Conservation (phyloP, 2,113 vertebrate species). For the Atlantisia rogersi region DNA sequence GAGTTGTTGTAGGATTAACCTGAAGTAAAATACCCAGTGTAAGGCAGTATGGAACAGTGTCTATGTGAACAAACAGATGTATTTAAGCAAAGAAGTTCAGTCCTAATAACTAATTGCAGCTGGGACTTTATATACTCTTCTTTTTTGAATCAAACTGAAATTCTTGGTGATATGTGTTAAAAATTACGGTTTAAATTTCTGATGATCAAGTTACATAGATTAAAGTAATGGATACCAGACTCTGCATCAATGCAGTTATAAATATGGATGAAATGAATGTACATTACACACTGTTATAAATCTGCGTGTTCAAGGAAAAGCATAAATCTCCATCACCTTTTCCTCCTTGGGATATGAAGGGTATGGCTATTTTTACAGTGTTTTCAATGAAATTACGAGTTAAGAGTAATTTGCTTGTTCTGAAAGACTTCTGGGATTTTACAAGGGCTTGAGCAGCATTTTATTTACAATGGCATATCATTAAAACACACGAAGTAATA, state of each 20-base stretch:
- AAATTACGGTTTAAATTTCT: slow-evolving; percentile 79
- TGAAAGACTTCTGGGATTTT: slow-evolving; percentile 60
- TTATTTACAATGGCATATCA: slow-evolving; percentile 68
- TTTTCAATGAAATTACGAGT: slow-evolving; percentile 70
- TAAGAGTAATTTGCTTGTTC: slow-evolving; percentile 68
- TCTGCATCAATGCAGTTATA: slow-evolving; percentile 77
- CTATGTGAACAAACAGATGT: slow-evolving; percentile 38
- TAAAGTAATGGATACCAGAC: slow-evolving; percentile 82
- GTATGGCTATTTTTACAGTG: slow-evolving; percentile 40
- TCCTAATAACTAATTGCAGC: slow-evolving; percentile 73
- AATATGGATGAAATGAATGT: slow-evolving; percentile 82
- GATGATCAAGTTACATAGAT: slow-evolving; percentile 83
- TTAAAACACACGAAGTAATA: slow-evolving; percentile 69
- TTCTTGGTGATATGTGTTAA: slow-evolving; percentile 79
- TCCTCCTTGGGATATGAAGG: slow-evolving; percentile 67
- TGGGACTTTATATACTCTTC: slow-evolving; percentile 69
- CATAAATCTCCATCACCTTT: slow-evolving; percentile 78
- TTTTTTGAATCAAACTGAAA: slow-evolving; percentile 74
- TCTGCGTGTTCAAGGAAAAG: slow-evolving; percentile 77
- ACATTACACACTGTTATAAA: slow-evolving; percentile 79
- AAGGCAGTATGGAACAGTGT: not conserved
- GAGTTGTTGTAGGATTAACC: slow-evolving; percentile 37
- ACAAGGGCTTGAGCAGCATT: slow-evolving; percentile 32
- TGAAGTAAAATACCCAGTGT: slow-evolving; percentile 10
- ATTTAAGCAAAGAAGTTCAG: slow-evolving; percentile 39